Percentiles rank a stretch among this genome's conserved stretches.
Conservation (phyloP, 2,888 invertebrate genomes). For the Entomobrya multifasciata region DNA sequence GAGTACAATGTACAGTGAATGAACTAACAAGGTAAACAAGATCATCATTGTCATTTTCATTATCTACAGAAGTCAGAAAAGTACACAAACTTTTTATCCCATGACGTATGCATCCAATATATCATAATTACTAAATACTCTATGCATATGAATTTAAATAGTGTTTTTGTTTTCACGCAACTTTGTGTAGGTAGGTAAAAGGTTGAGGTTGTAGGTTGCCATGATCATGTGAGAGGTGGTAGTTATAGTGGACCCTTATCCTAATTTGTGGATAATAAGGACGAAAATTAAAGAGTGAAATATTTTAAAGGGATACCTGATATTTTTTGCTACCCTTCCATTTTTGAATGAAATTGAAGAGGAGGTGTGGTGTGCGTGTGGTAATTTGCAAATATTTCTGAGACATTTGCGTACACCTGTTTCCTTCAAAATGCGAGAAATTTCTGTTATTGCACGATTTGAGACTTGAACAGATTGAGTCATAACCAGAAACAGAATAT, state of each 20-base stretch:
- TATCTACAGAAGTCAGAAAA: neutral
- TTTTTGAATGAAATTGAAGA: constrained; percentile 26
- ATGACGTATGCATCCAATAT: no score
- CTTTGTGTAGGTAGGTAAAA: constrained; percentile 25
- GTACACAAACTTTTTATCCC: neutral
- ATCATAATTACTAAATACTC: no score
- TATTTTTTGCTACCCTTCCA: constrained; percentile 5
- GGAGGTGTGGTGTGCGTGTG: constrained; percentile 28
- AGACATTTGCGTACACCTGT: neutral
- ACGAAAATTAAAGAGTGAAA: constrained; percentile 8
- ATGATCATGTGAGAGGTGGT: constrained; percentile 19
- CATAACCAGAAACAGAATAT: constrained; percentile 31
- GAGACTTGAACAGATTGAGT: neutral
- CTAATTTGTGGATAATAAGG: constrained; percentile 15
- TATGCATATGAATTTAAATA: neutral
- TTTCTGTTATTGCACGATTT: constrained; percentile 5
- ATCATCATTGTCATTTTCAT: constrained; percentile 37
- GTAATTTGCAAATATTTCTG: neutral
- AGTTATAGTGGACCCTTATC: constrained; percentile 9
- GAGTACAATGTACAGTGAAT: neutral
- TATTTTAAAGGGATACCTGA: constrained; percentile 8
- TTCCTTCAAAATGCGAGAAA: constrained; percentile 17
- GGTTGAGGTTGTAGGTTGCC: constrained; percentile 44
- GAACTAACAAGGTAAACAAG: constrained; percentile 48
- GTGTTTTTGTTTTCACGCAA: no score